Conservation (phyloP, 2,888 invertebrate species). For the Galeopsomyia nigrocyanea region DNA sequence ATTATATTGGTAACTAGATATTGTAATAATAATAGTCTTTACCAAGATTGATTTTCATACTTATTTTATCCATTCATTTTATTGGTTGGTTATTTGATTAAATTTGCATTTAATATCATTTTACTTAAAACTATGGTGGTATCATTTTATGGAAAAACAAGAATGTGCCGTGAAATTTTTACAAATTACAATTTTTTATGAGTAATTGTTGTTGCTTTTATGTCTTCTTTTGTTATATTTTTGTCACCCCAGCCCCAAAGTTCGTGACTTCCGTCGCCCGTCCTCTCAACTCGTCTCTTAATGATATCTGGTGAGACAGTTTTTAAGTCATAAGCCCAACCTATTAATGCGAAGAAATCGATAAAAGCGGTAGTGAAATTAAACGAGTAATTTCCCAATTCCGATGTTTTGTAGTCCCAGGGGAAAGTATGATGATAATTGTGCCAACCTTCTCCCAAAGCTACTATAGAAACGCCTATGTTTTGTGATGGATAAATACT, state of each 20-base stretch:
- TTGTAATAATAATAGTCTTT: too few species aligned
- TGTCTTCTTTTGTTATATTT: slow-evolving; percentile 64
- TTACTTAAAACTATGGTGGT: too few species aligned
- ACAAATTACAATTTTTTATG: too few species aligned
- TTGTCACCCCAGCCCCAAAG: slow-evolving; percentile 78
- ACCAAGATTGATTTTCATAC: too few species aligned
- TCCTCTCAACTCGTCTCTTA: slow-evolving; percentile 77
- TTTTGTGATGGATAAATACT: slow-evolving; percentile 86
- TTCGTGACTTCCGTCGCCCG: slow-evolving; percentile 81
- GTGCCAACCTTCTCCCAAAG: slow-evolving; percentile 93
- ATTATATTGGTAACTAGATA: too few species aligned
- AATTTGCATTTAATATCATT: too few species aligned
- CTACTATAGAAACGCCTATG: slow-evolving; percentile 77
- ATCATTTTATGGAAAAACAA: too few species aligned
- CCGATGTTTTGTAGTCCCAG: slow-evolving; percentile 92
- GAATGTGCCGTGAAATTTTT: too few species aligned
- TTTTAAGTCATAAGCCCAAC: slow-evolving; percentile 90
- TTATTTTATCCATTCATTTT: too few species aligned
- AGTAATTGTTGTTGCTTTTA: slow-evolving; percentile 53
- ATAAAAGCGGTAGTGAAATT: slow-evolving; percentile 74
- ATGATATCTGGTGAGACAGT: slow-evolving; percentile 81
- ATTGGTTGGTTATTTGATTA: too few species aligned
- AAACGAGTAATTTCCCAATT: slow-evolving; percentile 80
- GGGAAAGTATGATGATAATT: slow-evolving; percentile 92
- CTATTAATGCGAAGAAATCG: slow-evolving; percentile 82